Percentiles rank a stretch among this genome's conserved stretches.
These are phyloP conservation scores for rabbit (Oryctolagus cuniculus) DNA, from an alignment of 2,113 vertebrate species.

Conservation along the genomic window DNA sequence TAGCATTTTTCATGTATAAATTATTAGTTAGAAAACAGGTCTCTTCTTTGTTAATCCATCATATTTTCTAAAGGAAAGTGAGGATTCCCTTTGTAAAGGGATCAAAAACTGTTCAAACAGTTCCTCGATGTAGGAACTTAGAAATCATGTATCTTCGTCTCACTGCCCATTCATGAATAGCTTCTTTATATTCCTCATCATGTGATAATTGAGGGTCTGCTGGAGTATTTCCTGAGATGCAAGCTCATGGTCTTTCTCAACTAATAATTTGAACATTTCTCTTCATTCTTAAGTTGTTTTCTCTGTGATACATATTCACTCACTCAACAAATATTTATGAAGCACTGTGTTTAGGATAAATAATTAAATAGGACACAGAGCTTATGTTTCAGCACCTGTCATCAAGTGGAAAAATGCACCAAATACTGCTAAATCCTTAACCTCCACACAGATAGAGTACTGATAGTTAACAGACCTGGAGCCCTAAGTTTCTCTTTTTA, in stretches of 20 bases:
- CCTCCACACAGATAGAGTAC: not conserved
- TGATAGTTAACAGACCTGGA: not conserved
- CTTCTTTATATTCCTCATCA: not conserved
- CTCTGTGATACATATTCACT: not conserved
- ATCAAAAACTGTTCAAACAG: not conserved
- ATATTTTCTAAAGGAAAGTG: conserved; percentile 10
- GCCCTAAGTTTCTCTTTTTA: not conserved
- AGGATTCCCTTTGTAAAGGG: not conserved
- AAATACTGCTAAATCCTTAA: not conserved
- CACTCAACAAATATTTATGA: not conserved
- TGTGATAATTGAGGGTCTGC: not conserved
- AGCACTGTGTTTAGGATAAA: not conserved
- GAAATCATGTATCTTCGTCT: not conserved
- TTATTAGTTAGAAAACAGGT: not conserved
- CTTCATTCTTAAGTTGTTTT: not conserved
- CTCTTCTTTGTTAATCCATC: not conserved
- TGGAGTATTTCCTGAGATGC: not conserved
- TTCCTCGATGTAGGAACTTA: not conserved
- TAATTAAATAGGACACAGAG: not conserved
- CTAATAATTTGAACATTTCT: not conserved
- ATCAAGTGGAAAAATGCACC: not conserved
- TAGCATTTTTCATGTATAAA: conserved; percentile 18
- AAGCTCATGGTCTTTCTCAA: not conserved
- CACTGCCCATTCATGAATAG: not conserved
- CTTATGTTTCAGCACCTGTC: not conserved